Evolutionary conservation across 2,797 vertebrate species (phyloP).

Genomic region (Okamejei kenojei): DNA sequence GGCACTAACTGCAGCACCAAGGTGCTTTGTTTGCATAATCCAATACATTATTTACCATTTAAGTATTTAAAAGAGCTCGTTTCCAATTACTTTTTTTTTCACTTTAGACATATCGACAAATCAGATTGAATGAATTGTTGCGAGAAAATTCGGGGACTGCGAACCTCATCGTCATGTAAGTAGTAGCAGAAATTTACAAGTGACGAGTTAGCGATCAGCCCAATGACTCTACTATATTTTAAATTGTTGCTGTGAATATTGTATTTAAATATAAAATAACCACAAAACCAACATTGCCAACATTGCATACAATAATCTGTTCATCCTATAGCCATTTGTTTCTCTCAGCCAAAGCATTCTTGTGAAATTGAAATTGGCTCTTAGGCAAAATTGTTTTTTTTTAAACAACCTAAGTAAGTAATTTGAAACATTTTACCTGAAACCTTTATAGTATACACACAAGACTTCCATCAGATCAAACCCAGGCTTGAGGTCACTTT

Average conservation of each 20-base stretch:
- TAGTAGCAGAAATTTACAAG: conserved; percentile 41
- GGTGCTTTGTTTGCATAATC: too few species aligned
- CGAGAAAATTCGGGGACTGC: conserved; percentile 84
- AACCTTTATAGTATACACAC: neutral
- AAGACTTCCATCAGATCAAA: neutral
- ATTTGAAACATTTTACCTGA: neutral
- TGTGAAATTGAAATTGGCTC: neutral
- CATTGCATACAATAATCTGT: too few species aligned
- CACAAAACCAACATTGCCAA: neutral
- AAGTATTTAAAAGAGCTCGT: neutral
- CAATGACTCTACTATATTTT: neutral
- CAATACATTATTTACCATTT: too few species aligned
- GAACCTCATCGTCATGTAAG: conserved; percentile 96
- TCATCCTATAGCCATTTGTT: neutral
- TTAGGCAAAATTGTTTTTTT: neutral
- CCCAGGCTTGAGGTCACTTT: neutral
- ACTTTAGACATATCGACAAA: conserved; percentile 83
- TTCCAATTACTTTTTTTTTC: conserved; percentile 35
- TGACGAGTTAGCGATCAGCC: neutral
- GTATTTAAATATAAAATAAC: neutral
- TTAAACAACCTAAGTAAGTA: neutral
- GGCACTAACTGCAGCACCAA: too few species aligned
- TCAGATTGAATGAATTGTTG: conserved; percentile 88
- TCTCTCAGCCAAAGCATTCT: neutral
- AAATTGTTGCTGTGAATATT: neutral